phyloP scores from a whole-genome alignment of 2,797 vertebrate genomes.

The Zalophus californianus region DNA sequence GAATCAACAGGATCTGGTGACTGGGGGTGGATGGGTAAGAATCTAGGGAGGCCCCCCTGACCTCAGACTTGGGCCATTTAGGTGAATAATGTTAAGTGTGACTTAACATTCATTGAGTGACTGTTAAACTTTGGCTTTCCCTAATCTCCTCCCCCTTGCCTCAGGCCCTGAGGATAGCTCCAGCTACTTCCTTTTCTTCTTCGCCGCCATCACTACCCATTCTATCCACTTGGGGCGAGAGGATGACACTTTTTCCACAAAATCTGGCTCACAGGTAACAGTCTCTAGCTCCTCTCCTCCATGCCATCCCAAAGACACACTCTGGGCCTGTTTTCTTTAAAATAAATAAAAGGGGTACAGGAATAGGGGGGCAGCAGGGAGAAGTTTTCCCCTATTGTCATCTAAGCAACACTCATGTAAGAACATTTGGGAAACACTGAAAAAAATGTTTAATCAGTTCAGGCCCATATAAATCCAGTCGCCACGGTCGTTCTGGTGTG shows the following conservation, averaged over 20 bases:
- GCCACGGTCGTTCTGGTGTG: background rate
- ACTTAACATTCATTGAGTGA: background rate
- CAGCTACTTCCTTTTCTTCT: background rate
- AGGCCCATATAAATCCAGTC: background rate
- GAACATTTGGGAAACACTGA: background rate
- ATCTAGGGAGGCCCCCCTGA: background rate
- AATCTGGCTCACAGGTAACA: background rate
- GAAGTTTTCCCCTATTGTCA: background rate
- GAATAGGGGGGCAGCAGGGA: background rate
- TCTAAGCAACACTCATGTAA: background rate
- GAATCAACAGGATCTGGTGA: background rate
- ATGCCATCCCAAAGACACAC: background rate
- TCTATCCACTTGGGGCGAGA: no score
- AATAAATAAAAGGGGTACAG: background rate
- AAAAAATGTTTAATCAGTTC: background rate
- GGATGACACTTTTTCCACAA: background rate
- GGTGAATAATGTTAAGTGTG: background rate
- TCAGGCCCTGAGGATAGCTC: background rate
- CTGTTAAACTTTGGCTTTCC: background rate
- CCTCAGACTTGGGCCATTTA: background rate
- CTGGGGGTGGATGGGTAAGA: background rate
- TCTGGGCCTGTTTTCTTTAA: background rate
- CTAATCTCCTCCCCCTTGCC: background rate
- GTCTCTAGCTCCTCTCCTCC: background rate
- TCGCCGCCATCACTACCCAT: background rate